Evolutionary conservation across 2,113 vertebrate genomes (phyloP).

Genomic region (Paradoxurus hermaphroditus): DNA sequence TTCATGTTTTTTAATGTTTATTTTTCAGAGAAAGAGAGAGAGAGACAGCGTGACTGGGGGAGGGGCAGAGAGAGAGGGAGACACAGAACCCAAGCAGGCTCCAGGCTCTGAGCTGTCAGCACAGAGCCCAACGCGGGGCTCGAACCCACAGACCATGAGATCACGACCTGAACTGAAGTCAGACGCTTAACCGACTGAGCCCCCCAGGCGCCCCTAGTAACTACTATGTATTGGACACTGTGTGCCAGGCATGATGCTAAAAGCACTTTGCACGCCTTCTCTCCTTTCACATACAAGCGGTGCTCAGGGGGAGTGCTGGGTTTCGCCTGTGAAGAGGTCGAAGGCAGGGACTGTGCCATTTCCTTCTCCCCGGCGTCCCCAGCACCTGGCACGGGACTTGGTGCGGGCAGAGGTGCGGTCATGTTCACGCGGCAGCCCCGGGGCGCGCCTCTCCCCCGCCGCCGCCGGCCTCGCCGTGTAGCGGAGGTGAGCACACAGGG

Average conservation of each 20-base stretch:
- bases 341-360: not conserved
- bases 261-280: not conserved
- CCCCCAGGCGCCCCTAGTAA: not conserved
- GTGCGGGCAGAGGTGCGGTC: not conserved
- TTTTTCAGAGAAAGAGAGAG: too few species aligned
- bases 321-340: not conserved
- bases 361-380: not conserved
- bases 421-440: accelerated
- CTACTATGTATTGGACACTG: not conserved
- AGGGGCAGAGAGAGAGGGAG: too few species aligned
- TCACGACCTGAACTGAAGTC: too few species aligned
- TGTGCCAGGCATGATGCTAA: not conserved
- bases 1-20: too few species aligned
- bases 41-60: too few species aligned
- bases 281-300: not conserved
- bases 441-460: not conserved
- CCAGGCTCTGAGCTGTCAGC: too few species aligned
- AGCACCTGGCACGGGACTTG: not conserved
- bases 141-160: accelerated
- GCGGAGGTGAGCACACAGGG: not conserved
- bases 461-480: accelerated
- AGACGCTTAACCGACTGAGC: too few species aligned
- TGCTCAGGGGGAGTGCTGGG: not conserved
- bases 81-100: too few species aligned
- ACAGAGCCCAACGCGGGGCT: too few species aligned